Conservation (phyloP, 2,888 invertebrate genomes). For the Hydrotaea diabolus region DNA sequence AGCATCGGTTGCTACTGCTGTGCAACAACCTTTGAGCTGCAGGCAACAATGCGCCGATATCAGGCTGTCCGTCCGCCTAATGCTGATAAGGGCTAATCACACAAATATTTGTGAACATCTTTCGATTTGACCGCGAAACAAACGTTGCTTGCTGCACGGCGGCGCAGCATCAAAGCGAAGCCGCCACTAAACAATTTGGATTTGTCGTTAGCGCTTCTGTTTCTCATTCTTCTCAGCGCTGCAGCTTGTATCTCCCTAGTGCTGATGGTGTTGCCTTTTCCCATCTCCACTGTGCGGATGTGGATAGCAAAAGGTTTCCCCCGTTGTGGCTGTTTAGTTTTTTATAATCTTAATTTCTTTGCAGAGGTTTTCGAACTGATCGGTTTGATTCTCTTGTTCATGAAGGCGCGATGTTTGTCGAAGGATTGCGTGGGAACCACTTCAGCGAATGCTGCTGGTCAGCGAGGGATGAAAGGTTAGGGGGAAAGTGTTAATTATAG, state of each 20-base stretch:
- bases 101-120: constrained; percentile 78
- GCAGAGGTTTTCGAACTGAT: constrained; percentile 66
- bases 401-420: not conserved
- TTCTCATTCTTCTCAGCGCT: constrained; percentile 52
- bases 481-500: constrained; percentile 75
- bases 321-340: constrained; percentile 68
- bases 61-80: constrained; percentile 40
- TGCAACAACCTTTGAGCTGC: constrained; percentile 38
- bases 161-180: constrained; percentile 14
- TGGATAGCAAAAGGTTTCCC: constrained; percentile 50
- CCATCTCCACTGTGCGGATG: constrained; percentile 34
- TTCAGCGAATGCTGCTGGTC: not conserved
- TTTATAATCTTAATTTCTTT: constrained; percentile 70
- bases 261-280: not conserved
- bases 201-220: constrained; percentile 78
- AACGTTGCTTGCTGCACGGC: constrained; percentile 46
- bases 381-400: constrained; percentile 60
- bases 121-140: constrained; percentile 69
- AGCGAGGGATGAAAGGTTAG: constrained; percentile 49
- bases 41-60: constrained; percentile 32
- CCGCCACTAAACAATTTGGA: constrained; percentile 68
- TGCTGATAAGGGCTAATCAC: constrained; percentile 77
- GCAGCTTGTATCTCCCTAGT: too few species aligned
- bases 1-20: constrained; percentile 56
- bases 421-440: constrained; percentile 73